A percentile compares a stretch with the other conserved stretches of the same genome.
Evolutionary conservation across 30 jellyfish, hydroid and myxozoan species (phyloP).

Genomic region (Aurelia sp.): DNA sequence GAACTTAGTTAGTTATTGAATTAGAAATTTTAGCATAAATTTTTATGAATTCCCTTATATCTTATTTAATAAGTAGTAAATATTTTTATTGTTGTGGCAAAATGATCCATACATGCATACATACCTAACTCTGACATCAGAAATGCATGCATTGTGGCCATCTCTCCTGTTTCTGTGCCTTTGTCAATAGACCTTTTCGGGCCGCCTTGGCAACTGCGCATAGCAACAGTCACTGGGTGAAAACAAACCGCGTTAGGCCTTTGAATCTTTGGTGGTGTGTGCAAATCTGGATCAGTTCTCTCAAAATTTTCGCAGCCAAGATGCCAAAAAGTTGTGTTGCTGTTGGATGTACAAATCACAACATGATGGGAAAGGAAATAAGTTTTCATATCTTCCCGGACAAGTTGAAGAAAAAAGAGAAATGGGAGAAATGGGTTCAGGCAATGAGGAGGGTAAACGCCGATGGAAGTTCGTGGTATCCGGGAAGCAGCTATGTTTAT

Average conservation of each 20-base stretch:
- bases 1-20: too few relatives aligned
- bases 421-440: constrained; percentile 55
- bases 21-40: too few relatives aligned
- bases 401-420: constrained; percentile 8
- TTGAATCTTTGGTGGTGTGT: too few relatives aligned
- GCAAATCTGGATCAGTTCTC: too few relatives aligned
- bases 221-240: constrained; percentile 55
- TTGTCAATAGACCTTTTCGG: constrained; percentile 62
- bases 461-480: constrained; percentile 36
- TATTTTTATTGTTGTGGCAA: too few relatives aligned
- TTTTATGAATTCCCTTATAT: too few relatives aligned
- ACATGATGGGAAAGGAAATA: constrained; percentile 36
- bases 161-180: too few relatives aligned
- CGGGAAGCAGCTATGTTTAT: constrained; percentile 41
- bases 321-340: constrained; percentile 64
- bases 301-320: not conserved
- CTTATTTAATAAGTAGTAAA: too few relatives aligned
- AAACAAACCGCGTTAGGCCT: constrained; percentile 1
- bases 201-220: constrained; percentile 49
- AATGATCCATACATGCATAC: too few relatives aligned
- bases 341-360: constrained; percentile 17
- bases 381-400: constrained; percentile 41
- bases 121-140: too few relatives aligned
- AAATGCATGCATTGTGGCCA: too few relatives aligned
- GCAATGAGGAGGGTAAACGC: constrained; percentile 36